Conservation (phyloP, 2,113 vertebrate genomes). For the Albula glossodonta region DNA sequence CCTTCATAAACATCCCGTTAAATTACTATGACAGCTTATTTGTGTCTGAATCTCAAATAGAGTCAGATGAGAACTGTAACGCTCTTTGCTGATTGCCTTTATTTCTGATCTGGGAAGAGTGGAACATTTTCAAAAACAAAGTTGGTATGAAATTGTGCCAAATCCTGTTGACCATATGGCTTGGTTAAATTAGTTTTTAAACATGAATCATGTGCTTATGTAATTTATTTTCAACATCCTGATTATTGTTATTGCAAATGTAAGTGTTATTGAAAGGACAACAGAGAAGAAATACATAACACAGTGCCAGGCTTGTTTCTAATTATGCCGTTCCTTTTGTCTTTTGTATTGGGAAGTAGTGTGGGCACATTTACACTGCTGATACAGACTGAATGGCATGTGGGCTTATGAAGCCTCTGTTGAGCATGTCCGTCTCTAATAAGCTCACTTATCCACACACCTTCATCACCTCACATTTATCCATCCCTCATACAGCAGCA, state of each 20-base stretch:
- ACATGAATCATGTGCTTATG: neutral
- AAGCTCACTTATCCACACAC: too few species aligned
- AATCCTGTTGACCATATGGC: neutral
- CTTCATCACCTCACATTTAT: too few species aligned
- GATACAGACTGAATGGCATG: too few species aligned
- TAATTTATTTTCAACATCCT: neutral
- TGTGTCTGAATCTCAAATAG: conserved; percentile 29
- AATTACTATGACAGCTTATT: conserved; percentile 40
- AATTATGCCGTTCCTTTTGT: too few species aligned
- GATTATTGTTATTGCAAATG: neutral
- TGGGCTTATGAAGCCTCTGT: too few species aligned
- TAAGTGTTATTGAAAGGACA: neutral
- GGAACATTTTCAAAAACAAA: conserved; percentile 24
- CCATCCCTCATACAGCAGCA: neutral
- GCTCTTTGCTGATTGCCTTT: conserved; percentile 7
- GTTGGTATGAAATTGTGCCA: neutral
- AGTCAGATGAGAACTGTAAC: conserved; percentile 27
- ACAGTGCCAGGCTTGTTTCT: too few species aligned
- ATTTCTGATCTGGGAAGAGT: conserved; percentile 33
- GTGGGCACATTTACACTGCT: too few species aligned
- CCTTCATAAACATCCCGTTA: conserved; percentile 27
- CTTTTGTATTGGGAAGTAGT: too few species aligned
- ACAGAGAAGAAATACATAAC: too few species aligned
- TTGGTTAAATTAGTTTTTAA: neutral
- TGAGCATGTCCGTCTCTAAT: too few species aligned